A percentile compares a stretch with the other conserved stretches of the same genome.
phyloP scores from a whole-genome alignment of 30 jellyfish, hydroid and myxozoan genomes.

The Mastigias papua region DNA sequence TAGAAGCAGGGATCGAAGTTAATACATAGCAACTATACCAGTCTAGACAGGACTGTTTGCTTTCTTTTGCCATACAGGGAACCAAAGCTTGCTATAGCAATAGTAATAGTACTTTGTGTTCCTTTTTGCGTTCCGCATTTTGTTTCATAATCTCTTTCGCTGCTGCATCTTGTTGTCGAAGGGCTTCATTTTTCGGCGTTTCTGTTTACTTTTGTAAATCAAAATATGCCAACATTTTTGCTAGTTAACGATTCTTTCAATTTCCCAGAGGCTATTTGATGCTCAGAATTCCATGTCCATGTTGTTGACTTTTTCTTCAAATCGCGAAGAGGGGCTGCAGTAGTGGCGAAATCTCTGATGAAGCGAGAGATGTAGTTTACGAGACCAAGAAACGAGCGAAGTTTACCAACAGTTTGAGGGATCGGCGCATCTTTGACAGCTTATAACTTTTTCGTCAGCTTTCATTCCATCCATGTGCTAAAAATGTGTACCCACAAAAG shows the following conservation, averaged over 20 bases:
- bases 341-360: conserved; percentile 65
- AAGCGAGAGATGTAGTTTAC: conserved; percentile 39
- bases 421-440: conserved; percentile 16
- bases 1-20: too few species aligned
- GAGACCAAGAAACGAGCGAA: conserved; percentile 45
- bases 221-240: conserved; percentile 12
- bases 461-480: conserved; percentile 15
- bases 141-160: too few species aligned
- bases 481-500: conserved; percentile 14
- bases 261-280: conserved; percentile 43
- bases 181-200: too few species aligned
- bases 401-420: conserved; percentile 34
- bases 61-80: too few species aligned
- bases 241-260: conserved; percentile 1
- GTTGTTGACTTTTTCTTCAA: conserved; percentile 13
- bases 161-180: too few species aligned
- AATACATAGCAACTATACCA: too few species aligned
- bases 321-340: conserved; percentile 38
- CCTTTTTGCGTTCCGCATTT: too few species aligned
- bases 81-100: too few species aligned
- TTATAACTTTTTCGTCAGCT: conserved; percentile 39
- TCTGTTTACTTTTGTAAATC: conserved; percentile 3
- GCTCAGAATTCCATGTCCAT: conserved; percentile 23
- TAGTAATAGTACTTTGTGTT: too few species aligned
- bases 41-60: too few species aligned